Evolutionary conservation across 1,140 invertebrate genomes (phyloP), one percentile per base, ranked within the genome.

Genomic region (Nilaparvata lugens): DNA sequence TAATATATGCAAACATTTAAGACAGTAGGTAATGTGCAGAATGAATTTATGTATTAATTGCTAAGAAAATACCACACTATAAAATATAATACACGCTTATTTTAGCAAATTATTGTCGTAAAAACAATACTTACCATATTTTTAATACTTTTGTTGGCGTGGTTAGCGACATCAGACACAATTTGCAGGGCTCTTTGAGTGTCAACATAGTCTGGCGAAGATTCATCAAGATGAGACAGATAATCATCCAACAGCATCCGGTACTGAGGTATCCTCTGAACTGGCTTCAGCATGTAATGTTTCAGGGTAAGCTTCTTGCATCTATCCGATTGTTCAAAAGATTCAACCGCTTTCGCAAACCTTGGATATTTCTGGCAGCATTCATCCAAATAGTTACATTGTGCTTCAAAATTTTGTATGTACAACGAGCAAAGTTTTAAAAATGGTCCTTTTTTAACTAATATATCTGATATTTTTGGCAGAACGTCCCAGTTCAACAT

Each of bases 231-330:
- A 66, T 83, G 76, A 66, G 79, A 80, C 21, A 84, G 70, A 68
- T 89, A 87, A 67, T 83, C 79, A 72, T 85, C 80, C 5, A 89
- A 70, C 0, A 89, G 71, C 1, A 89, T 69, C 65, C 81, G 78
- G 69, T 88, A 88, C 67, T 83, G 78, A 11, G 86, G 85, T 62
- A 88, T 81, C 68, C 86, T 75, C 68, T 89, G 87, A 61, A 89
- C 83, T 1, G 87, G 87, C 73, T 87, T 88, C 24, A 89, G 72
- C 84, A 89, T 86, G 64, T 85, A 87, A 74, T 88, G 85, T 40
- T 81, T 81, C 13, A 89, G 61, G 1, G 80, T 76, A 18, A 89
- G 72, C 67, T 81, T 83, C 45, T 78, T 77, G 70, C 86, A 88
- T 31, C 78, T 70, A 1, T 82, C 76, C 28, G 76, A 73, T 56